These are phyloP conservation scores for Rhinoderma darwinii DNA, from an alignment of 2,113 vertebrate genomes.

Conservation along the genomic window DNA sequence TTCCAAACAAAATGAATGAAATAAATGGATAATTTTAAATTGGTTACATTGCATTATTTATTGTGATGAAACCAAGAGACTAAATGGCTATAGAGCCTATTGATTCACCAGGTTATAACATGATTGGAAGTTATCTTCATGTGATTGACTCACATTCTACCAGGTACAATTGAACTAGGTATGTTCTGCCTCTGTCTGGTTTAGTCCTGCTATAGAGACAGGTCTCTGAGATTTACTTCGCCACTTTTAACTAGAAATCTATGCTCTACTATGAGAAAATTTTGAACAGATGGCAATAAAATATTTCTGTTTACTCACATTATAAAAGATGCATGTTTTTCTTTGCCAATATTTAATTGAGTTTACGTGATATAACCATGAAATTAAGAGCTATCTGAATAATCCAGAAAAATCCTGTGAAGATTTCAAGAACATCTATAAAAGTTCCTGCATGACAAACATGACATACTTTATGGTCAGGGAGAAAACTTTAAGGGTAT, in stretches of 20 bases:
- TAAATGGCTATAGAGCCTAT: too few species aligned
- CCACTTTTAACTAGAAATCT: not conserved
- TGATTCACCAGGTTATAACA: too few species aligned
- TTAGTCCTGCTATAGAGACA: not conserved
- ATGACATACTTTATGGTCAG: not conserved
- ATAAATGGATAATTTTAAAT: too few species aligned
- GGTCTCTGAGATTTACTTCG: not conserved
- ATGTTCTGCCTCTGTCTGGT: not conserved
- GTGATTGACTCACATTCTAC: too few species aligned
- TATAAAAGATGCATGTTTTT: not conserved
- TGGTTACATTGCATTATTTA: too few species aligned
- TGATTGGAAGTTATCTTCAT: too few species aligned
- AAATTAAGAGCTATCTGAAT: conserved; percentile 3
- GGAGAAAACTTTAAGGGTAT: too few species aligned
- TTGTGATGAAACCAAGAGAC: too few species aligned
- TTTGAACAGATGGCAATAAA: not conserved
- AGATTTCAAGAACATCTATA: not conserved
- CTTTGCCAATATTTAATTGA: not conserved
- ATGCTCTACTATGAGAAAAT: not conserved
- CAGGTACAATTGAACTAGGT: not conserved
- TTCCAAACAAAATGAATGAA: too few species aligned
- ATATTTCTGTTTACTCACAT: not conserved
- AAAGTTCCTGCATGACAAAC: not conserved
- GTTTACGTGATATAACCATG: not conserved
- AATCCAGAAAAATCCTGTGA: not conserved